Conservation (phyloP, 2,888 invertebrate species). For the Cistogaster globosa region DNA sequence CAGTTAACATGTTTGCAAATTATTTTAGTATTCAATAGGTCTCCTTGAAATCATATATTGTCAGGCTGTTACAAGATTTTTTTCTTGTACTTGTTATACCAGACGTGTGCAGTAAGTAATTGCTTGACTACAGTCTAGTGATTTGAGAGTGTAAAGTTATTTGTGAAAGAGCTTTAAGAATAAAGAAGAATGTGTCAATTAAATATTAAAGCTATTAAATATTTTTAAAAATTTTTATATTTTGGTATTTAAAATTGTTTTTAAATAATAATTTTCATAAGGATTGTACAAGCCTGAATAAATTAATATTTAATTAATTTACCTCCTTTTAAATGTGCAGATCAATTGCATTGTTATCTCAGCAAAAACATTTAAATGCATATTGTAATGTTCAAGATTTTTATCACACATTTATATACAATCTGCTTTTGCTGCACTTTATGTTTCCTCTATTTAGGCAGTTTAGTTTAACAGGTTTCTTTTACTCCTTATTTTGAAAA, state of each 20-base stretch:
- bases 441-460: background rate
- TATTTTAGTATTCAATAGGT: slow-evolving; percentile 65
- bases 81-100: background rate
- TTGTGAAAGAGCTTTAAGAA: background rate
- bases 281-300: background rate
- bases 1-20: slow-evolving; percentile 72
- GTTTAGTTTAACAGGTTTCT: slow-evolving; percentile 20
- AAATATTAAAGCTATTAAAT: no score
- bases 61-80: slow-evolving; percentile 39
- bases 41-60: slow-evolving; percentile 12
- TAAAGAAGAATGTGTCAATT: no score
- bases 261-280: background rate
- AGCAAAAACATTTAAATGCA: background rate
- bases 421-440: background rate
- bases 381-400: no score
- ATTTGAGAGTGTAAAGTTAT: slow-evolving; percentile 9
- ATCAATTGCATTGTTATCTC: background rate
- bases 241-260: background rate
- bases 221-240: no score
- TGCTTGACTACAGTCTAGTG: slow-evolving; percentile 31
- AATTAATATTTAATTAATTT: background rate
- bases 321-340: no score
- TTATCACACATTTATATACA: background rate
- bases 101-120: slow-evolving; percentile 20
- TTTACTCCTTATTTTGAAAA: slow-evolving; percentile 1